phyloP scores from a whole-genome alignment of 2,113 vertebrate genomes.

The Brachionichthys hirsutus region DNA sequence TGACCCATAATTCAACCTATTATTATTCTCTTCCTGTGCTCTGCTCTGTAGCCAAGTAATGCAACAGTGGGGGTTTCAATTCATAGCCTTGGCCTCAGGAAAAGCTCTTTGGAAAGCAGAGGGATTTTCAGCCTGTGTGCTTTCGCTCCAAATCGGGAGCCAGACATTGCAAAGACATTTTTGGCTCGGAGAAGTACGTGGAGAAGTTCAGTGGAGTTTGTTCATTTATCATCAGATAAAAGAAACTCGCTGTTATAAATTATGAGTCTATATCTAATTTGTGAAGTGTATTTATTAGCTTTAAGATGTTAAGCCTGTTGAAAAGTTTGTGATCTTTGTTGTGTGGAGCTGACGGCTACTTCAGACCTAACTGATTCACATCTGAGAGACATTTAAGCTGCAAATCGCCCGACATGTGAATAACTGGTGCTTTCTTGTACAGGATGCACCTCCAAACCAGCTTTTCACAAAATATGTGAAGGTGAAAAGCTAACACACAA shows the following conservation, averaged over 20 bases:
- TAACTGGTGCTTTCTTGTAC: too few species aligned
- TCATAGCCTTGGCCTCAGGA: slow-evolving; percentile 65
- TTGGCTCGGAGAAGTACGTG: slow-evolving; percentile 38
- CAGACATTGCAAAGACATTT: slow-evolving; percentile 36
- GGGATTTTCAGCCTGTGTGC: slow-evolving; percentile 61
- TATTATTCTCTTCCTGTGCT: slow-evolving; percentile 59
- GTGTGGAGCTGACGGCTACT: background rate
- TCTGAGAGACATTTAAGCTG: too few species aligned
- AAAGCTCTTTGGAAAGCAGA: slow-evolving; percentile 65
- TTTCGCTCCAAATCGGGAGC: slow-evolving; percentile 41
- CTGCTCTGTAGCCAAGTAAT: slow-evolving; percentile 64
- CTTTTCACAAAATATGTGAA: too few species aligned
- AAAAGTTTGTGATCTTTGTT: background rate
- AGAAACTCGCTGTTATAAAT: slow-evolving; percentile 18
- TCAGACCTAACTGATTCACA: too few species aligned
- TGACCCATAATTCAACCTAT: slow-evolving; percentile 53
- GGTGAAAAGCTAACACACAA: too few species aligned
- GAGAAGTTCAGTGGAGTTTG: slow-evolving; percentile 47
- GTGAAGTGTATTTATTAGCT: slow-evolving; percentile 6
- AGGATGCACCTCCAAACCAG: too few species aligned
- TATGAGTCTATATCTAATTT: slow-evolving; percentile 13
- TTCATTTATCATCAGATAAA: slow-evolving; percentile 29
- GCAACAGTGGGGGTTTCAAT: slow-evolving; percentile 68
- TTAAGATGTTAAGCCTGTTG: background rate
- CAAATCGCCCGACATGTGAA: too few species aligned